Conservation (phyloP, 2,888 invertebrate species). For the Erebia palarica region DNA sequence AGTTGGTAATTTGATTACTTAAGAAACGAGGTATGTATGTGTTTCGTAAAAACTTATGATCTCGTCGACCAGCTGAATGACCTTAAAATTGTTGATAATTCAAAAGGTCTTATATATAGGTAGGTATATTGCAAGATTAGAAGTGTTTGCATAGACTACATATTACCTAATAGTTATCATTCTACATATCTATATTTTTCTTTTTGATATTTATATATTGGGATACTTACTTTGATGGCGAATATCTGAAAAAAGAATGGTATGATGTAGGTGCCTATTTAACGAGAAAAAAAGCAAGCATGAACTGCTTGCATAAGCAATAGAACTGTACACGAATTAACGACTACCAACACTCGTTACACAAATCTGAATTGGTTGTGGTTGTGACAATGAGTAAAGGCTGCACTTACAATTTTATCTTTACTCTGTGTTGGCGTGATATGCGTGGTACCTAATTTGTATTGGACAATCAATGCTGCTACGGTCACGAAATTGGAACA, state of each 20-base stretch:
- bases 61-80: constrained; percentile 14
- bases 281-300: background rate
- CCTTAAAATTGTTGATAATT: constrained; percentile 15
- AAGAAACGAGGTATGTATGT: background rate
- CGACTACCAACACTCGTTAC: constrained; percentile 1
- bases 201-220: no score
- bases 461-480: constrained; percentile 26
- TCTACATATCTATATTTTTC: background rate
- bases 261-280: background rate
- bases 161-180: background rate
- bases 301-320: background rate
- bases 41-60: constrained; percentile 16
- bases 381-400: constrained; percentile 16
- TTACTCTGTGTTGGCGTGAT: constrained; percentile 22
- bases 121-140: constrained; percentile 13
- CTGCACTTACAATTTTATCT: constrained; percentile 5
- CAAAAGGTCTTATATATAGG: constrained; percentile 2
- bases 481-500: constrained; percentile 26
- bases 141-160: background rate
- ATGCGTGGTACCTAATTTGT: constrained; percentile 28
- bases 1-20: background rate
- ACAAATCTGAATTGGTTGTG: constrained; percentile 4
- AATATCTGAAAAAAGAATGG: background rate
- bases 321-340: background rate
- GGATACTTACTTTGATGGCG: no score